Conservation (phyloP, 1,140 invertebrate genomes). For the Marisa cornuarietis region DNA sequence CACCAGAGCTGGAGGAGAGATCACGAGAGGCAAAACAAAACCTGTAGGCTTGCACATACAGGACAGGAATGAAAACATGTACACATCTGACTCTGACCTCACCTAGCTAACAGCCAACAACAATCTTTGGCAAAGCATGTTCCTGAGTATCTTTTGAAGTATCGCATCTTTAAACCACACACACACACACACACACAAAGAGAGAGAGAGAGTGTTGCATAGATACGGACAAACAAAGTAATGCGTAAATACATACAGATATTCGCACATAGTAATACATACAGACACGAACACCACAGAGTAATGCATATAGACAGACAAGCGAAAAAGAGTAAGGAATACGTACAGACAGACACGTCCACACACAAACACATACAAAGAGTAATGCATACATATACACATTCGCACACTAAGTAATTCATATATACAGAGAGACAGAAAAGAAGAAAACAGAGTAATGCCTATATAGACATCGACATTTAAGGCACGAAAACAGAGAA, state of each 20-base stretch:
- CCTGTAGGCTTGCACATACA: no score
- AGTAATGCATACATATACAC: neutral
- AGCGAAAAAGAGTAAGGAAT: neutral
- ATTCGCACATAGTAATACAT: neutral
- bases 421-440: slow-evolving; percentile 3
- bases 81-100: no score
- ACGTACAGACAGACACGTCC: neutral
- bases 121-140: no score
- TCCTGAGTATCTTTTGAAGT: no score
- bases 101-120: no score
- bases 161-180: no score
- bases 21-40: no score
- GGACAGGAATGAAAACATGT: no score
- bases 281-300: neutral
- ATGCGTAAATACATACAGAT: neutral
- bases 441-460: neutral
- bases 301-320: neutral
- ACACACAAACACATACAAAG: neutral
- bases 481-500: neutral
- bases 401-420: neutral
- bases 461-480: neutral
- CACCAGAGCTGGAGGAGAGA: no score
- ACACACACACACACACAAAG: no score
- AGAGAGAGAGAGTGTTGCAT: no score
- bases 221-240: neutral